These are phyloP conservation scores for Lagocephalus sceleratus DNA, from an alignment of 2,797 vertebrate species.

Conservation along the genomic window DNA sequence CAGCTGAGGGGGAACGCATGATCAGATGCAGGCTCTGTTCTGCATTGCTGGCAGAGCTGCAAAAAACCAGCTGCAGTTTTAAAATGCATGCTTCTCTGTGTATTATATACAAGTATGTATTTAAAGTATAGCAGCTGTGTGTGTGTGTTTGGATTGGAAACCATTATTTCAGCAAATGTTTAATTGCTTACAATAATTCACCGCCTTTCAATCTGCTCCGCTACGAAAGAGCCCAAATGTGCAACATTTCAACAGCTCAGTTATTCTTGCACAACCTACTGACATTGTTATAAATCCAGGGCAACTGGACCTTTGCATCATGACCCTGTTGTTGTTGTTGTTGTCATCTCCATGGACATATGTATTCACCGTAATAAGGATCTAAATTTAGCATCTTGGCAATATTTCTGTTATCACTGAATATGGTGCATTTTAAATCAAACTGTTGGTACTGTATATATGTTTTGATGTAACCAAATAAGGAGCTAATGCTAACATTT, in stretches of 20 bases:
- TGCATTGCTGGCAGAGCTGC: constrained; percentile 19
- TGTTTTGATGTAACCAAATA: not conserved
- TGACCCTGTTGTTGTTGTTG: no score
- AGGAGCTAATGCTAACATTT: constrained; percentile 7
- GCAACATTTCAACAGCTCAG: constrained; percentile 27
- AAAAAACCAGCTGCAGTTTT: constrained; percentile 39
- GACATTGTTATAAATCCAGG: no score
- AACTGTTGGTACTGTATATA: not conserved
- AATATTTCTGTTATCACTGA: not conserved
- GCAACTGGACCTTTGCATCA: no score
- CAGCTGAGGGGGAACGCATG: constrained; percentile 16
- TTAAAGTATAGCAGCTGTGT: constrained; percentile 9
- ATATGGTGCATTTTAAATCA: not conserved
- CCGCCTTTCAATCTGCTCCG: constrained; percentile 14
- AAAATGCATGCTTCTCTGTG: constrained; percentile 24
- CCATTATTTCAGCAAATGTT: not conserved
- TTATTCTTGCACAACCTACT: no score
- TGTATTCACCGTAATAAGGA: not conserved
- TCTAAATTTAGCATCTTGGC: not conserved
- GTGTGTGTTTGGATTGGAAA: constrained; percentile 3
- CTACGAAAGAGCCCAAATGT: constrained; percentile 10
- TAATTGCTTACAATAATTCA: constrained; percentile 5
- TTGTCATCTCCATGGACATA: not conserved
- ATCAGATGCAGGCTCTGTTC: constrained; percentile 20
- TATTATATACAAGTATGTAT: constrained; percentile 6